phyloP scores from a whole-genome alignment of 2,113 vertebrate species.

The Pseudorhombus dupliciocellatus region DNA sequence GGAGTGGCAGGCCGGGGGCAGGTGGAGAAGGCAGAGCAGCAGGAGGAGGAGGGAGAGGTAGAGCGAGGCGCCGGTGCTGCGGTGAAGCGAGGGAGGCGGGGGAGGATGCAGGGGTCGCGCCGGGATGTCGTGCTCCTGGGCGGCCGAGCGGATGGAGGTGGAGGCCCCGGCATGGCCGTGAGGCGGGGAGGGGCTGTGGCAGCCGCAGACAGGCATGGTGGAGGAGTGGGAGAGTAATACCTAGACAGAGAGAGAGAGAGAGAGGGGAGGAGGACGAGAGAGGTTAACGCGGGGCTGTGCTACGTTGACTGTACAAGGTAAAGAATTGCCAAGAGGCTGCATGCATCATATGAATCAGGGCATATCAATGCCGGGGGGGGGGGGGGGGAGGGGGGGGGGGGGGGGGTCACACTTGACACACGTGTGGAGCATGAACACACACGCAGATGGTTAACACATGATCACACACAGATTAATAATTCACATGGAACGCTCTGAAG shows the following conservation, averaged over 20 bases:
- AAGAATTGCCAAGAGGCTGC: constrained; percentile 35
- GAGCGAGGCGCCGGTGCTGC: constrained; percentile 37
- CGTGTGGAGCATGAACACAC: constrained; percentile 42
- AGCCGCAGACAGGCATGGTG: constrained; percentile 77
- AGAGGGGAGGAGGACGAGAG: background rate
- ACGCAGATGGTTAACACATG: constrained; percentile 24
- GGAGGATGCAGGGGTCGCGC: constrained; percentile 26
- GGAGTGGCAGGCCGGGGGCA: constrained; percentile 68
- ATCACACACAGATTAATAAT: constrained; percentile 66
- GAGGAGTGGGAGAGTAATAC: constrained; percentile 74
- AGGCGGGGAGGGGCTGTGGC: constrained; percentile 51
- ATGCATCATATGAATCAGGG: constrained; percentile 59
- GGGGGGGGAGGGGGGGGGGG: constrained; percentile 15
- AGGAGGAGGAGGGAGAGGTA: constrained; percentile 61
- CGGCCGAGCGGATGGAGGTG: constrained; percentile 35
- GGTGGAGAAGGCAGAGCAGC: constrained; percentile 71
- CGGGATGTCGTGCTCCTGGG: constrained; percentile 44
- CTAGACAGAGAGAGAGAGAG: constrained; percentile 48
- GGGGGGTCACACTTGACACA: constrained; percentile 51
- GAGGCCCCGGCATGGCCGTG: constrained; percentile 39
- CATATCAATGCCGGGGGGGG: constrained; percentile 40
- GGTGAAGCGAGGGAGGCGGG: constrained; percentile 33
- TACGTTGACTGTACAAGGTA: constrained; percentile 40
- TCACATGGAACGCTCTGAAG: constrained; percentile 44
- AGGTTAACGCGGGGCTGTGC: constrained; percentile 49